A percentile compares a stretch with the other conserved stretches of the same genome.
phyloP scores from a whole-genome alignment of 2,888 invertebrate genomes.

The Hirtodrosophila trivittata region DNA sequence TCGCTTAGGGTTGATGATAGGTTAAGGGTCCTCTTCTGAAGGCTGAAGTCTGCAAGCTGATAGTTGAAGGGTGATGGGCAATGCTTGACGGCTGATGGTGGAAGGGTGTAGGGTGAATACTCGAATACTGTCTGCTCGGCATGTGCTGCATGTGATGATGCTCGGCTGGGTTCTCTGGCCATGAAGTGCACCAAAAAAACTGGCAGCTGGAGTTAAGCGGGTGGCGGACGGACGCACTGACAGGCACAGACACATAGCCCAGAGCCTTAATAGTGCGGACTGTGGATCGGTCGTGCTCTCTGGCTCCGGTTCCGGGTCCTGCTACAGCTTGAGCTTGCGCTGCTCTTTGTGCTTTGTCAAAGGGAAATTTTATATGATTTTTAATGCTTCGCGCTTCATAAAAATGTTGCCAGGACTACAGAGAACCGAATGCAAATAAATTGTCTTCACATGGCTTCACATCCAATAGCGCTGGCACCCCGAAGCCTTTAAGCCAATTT shows the following conservation, averaged over 20 bases:
- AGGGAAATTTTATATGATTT: slow-evolving; percentile 70
- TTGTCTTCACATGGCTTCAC: slow-evolving; percentile 61
- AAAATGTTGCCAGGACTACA: slow-evolving; percentile 57
- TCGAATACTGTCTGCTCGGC: slow-evolving; percentile 33
- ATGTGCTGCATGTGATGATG: slow-evolving; percentile 64
- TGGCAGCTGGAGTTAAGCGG: slow-evolving; percentile 18
- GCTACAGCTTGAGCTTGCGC: slow-evolving; percentile 7
- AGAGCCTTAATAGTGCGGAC: slow-evolving; percentile 63
- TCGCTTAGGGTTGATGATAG: slow-evolving; percentile 46
- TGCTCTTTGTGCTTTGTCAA: slow-evolving; percentile 65
- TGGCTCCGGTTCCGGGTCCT: slow-evolving; percentile 2
- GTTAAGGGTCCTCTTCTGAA: slow-evolving; percentile 19
- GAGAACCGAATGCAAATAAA: slow-evolving; percentile 57
- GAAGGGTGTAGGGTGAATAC: slow-evolving; percentile 30
- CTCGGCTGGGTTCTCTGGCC: slow-evolving; percentile 24
- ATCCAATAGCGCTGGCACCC: slow-evolving; percentile 22
- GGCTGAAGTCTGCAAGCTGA: slow-evolving; percentile 21
- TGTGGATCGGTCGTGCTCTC: slow-evolving; percentile 32
- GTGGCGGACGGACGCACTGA: slow-evolving; percentile 11
- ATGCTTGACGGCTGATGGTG: background rate
- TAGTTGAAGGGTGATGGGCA: slow-evolving; percentile 33
- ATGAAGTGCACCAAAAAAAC: slow-evolving; percentile 27
- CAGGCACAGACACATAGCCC: slow-evolving; percentile 49
- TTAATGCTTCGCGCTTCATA: slow-evolving; percentile 76
- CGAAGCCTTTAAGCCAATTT: slow-evolving; percentile 67